Evolutionary conservation across 92 coral and sea anemone species (phyloP), one percentile per base, ranked within the genome.

Genomic region (Palythoa heliodiscus): DNA sequence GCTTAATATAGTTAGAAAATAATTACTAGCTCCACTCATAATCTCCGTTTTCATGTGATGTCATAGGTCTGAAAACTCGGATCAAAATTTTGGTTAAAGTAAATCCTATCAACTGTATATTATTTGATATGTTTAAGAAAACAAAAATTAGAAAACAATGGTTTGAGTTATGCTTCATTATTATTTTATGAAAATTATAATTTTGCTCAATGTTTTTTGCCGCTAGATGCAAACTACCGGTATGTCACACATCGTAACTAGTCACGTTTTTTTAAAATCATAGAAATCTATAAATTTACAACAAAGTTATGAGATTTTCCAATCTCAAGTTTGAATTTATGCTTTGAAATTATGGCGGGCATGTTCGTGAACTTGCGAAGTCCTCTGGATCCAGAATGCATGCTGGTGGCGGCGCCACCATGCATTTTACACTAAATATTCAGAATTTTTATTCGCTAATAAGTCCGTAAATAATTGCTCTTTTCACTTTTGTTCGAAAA

Each of bases 61-160:
- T 83, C 87, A 83, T 83, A 83, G 87, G 87, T 70, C 87, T 83
- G 71, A 83, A 71, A 83, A 83, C 71, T 70, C 71, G 87, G 71
- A 83, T 83, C 87, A 29, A 70, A 83, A 83, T 1, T 7, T 67
- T 70, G 20, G 71, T 83, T 83, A 54, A 54, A 54, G 60, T 83
- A 78, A 83, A 83, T 83, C 87, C 87, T 83, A 83, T 83, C 86
- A 70, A 83, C 87, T 83, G n/a, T 54, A 54, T 83, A 83, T 71
- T 83, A 83, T 83, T 83, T 83, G 87, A 83, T 83, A 83, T 83
- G 80, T 71, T 83, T 83, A 70, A 83, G 87, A n/a, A n/a, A n/a
- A n/a, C n/a, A n/a, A n/a, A n/a, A n/a, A n/a, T n/a, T n/a, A n/a
- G n/a, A 71, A 83, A 71, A 53, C 81, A 50, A 83, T 11, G 87